Base-by-base conservation (phyloP, 1,140 invertebrate genomes). In the Zaprionus ornatus region DNA sequence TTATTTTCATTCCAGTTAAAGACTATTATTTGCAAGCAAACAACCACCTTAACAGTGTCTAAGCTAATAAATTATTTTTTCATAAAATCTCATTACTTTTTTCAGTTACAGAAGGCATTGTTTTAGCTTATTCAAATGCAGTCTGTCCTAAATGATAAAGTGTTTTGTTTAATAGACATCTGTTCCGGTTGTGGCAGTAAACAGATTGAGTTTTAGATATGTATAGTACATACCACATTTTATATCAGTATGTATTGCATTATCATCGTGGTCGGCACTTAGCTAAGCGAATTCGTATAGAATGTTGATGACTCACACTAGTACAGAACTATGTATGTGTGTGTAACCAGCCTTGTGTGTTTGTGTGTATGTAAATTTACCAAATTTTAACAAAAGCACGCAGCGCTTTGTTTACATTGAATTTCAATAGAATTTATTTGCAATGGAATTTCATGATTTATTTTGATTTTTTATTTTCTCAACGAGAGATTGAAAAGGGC, bases 391-490 rank as follows among this genome's bases (percentile, higher is more conserved):
- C 84, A 76, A 80, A 68, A 74, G 83, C 78, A 78, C 85, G 74
- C 74, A 90, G 85, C 68, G 64, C 75, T 73, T 56, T 74, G 74
- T 88, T 90, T 88, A 77, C 78, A 71, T 78, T 78, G 65, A 77
- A 74, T 63, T 78, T 80, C 70, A 80, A 87, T 87, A 80, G 84
- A 80, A 82, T 86, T 87, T 80, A 70, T 86, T 83, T 64, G 83
- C 83, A 66, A 75, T 68, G 75, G 68, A 82, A 90, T 90, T 81
- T 85, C 85, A 90, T 88, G 77, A 88, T 84, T 84, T 87, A 74
- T 76, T 87, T 84, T 73, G 84, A 84, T 87, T 90, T 87, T 75
- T 83, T 64, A 72, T 35, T 56, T 25, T 50, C 15, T 9, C 25
- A 56, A 45, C 13, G 27, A 40, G 29, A 40, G 12, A 29, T 13